Percentiles rank a stretch among this genome's conserved stretches.
Conservation (phyloP, 2,113 vertebrate species). For the Falcunculus frontatus region DNA sequence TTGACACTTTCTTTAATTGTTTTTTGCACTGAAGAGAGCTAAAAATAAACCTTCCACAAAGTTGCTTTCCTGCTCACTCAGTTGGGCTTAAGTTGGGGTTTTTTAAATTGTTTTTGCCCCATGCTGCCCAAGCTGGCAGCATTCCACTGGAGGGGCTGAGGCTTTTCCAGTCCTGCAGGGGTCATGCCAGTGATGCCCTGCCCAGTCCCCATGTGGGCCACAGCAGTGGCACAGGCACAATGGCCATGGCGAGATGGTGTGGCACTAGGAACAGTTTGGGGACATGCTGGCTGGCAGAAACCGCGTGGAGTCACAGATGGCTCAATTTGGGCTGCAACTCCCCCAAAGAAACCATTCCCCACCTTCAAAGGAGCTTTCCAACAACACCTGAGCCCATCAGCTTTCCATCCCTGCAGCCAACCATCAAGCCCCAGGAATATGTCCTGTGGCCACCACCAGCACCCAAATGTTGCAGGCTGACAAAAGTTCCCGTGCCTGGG, state of each 20-base stretch:
- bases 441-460: background rate
- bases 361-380: background rate
- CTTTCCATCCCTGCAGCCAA: background rate
- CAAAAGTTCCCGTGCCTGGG: background rate
- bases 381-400: background rate
- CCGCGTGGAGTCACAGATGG: rapidly evolving
- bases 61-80: background rate
- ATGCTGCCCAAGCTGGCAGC: too few species aligned
- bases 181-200: background rate
- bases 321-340: background rate
- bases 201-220: rapidly evolving
- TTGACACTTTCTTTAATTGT: background rate
- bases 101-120: rapidly evolving
- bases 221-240: rapidly evolving
- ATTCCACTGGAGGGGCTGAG: too few species aligned
- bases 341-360: background rate
- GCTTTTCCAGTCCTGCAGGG: background rate
- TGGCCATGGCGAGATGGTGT: rapidly evolving
- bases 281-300: background rate
- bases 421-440: background rate
- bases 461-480: background rate
- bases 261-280: background rate
- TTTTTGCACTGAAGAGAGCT: background rate
- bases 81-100: background rate
- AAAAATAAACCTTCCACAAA: background rate